phyloP scores from a whole-genome alignment of 2,797 vertebrate genomes.

The Chelidonichthys spinosus region DNA sequence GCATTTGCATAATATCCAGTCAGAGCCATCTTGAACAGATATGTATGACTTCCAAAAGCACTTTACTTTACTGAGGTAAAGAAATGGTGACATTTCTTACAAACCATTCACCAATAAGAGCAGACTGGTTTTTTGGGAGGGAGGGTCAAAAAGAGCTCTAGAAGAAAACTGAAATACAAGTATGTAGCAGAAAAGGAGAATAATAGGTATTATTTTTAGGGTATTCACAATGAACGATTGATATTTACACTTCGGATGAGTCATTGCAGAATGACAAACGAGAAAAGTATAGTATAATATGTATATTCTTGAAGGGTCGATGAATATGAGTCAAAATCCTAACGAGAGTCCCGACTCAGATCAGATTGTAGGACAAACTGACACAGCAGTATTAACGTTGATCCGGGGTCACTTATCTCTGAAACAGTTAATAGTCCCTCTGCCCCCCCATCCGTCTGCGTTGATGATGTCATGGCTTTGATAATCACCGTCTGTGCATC shows the following conservation, averaged over 20 bases:
- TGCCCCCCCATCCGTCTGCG: constrained; percentile 54
- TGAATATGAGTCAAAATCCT: not conserved
- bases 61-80: too few relatives aligned
- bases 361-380: constrained; percentile 6
- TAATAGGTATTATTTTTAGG: not conserved
- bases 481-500: constrained; percentile 73
- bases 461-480: constrained; percentile 76
- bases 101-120: too few relatives aligned
- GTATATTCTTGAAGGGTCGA: too few relatives aligned
- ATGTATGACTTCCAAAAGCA: too few relatives aligned
- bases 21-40: too few relatives aligned
- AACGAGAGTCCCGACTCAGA: not conserved
- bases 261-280: not conserved
- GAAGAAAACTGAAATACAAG: too few relatives aligned
- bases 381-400: not conserved
- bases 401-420: constrained; percentile 27
- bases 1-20: too few relatives aligned
- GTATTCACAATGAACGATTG: not conserved
- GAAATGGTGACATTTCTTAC: too few relatives aligned
- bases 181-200: too few relatives aligned
- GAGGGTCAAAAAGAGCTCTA: too few relatives aligned
- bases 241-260: not conserved
- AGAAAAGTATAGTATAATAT: not conserved
- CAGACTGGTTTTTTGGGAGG: too few relatives aligned
- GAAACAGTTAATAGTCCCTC: constrained; percentile 35